These are phyloP conservation scores for Datnioides undecimradiatus DNA, from an alignment of 2,113 vertebrate genomes.

Conservation along the genomic window DNA sequence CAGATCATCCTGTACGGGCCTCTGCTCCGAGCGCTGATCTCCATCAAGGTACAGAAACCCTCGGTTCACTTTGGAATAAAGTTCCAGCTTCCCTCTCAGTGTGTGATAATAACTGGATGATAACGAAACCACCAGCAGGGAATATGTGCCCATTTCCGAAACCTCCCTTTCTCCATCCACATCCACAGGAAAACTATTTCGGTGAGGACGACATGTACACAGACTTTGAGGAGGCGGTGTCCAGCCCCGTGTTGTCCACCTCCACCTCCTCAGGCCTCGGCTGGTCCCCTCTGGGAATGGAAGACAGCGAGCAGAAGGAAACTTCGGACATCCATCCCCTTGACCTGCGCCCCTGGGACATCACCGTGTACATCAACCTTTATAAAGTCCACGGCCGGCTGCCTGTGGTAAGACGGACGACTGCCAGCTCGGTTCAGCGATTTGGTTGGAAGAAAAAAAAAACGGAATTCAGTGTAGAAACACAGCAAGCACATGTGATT, in stretches of 20 bases:
- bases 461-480: not conserved
- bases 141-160: not conserved
- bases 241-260: conserved; percentile 93
- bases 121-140: not conserved
- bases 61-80: too few relatives aligned
- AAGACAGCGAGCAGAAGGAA: conserved; percentile 85
- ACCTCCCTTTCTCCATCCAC: not conserved
- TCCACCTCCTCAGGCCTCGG: conserved; percentile 93
- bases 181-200: conserved; percentile 96
- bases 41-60: conserved; percentile 89
- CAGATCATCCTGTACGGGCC: conserved; percentile 96
- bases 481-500: conserved; percentile 4
- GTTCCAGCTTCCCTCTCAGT: too few relatives aligned
- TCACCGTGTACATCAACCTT: conserved; percentile 96
- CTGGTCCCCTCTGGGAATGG: conserved; percentile 94
- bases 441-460: not conserved
- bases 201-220: conserved; percentile 99
- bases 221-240: conserved; percentile 94
- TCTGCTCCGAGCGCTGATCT: conserved; percentile 90
- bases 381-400: conserved; percentile 96
- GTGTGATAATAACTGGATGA: too few relatives aligned
- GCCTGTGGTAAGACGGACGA: conserved; percentile 87
- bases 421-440: not conserved
- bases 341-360: conserved; percentile 95
- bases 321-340: conserved; percentile 87